Percentiles rank a stretch among this genome's conserved stretches.
These are phyloP conservation scores for Hydrochoerus hydrochaeris DNA, from an alignment of 2,113 vertebrate species.

Conservation along the genomic window DNA sequence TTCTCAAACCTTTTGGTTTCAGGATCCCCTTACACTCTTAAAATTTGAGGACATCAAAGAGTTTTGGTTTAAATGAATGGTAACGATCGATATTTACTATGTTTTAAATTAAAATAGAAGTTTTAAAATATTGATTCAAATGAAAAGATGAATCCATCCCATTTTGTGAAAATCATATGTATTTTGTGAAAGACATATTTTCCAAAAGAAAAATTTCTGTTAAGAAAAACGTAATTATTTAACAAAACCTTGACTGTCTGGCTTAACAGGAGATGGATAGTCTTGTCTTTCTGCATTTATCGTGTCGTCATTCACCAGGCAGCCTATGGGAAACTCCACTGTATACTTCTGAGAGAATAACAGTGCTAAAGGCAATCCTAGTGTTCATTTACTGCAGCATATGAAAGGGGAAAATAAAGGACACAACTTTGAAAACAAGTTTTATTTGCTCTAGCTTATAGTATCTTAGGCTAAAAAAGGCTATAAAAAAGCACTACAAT, in stretches of 20 bases:
- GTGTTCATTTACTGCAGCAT: background rate
- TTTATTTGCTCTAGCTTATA: constrained; percentile 35
- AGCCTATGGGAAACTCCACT: background rate
- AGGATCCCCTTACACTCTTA: background rate
- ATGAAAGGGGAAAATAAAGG: constrained; percentile 15
- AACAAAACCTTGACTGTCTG: background rate
- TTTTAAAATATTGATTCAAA: background rate
- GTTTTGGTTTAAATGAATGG: background rate
- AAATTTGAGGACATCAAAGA: constrained; percentile 21
- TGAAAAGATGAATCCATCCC: constrained; percentile 13
- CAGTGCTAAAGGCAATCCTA: background rate
- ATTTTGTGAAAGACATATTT: constrained; percentile 12
- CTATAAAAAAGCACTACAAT: background rate
- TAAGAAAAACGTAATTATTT: constrained; percentile 9
- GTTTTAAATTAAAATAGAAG: constrained; percentile 43
- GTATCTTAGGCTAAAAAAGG: background rate
- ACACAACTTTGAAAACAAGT: background rate
- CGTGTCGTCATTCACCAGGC: background rate
- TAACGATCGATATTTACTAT: background rate
- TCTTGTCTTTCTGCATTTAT: background rate
- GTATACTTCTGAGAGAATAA: background rate
- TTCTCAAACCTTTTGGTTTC: constrained; percentile 26
- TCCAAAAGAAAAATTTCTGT: background rate
- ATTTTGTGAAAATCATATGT: background rate
- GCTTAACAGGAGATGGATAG: background rate